Evolutionary conservation across 2,113 vertebrate species (phyloP).

Genomic region (Mustela lutreola): DNA sequence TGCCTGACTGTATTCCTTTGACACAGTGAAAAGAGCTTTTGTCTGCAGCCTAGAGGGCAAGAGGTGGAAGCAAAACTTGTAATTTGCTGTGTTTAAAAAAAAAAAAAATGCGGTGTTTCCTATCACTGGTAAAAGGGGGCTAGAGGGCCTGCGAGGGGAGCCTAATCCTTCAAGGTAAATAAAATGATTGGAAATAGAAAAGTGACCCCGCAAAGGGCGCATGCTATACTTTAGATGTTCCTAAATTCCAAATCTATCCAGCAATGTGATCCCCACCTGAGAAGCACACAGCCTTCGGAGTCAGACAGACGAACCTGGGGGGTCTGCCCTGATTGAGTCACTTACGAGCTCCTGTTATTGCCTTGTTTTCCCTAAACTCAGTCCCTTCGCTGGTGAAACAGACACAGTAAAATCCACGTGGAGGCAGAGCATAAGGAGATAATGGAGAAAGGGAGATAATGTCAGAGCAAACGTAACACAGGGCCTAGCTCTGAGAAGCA

Average conservation of each 20-base stretch:
- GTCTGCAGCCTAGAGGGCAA: constrained; percentile 62
- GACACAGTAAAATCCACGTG: background rate
- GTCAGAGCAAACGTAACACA: background rate
- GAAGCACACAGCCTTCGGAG: background rate
- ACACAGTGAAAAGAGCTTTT: constrained; percentile 80
- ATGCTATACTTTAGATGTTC: background rate
- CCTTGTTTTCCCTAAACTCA: background rate
- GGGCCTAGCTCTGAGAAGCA: background rate
- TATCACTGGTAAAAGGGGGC: background rate
- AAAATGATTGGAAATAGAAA: background rate
- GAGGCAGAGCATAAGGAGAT: background rate
- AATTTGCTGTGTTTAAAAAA: constrained; percentile 47
- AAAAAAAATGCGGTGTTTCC: background rate
- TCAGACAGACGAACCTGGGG: background rate
- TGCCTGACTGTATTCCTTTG: constrained; percentile 58
- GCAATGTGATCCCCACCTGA: background rate
- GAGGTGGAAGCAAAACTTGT: constrained; percentile 56
- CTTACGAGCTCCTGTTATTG: background rate
- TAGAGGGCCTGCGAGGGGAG: background rate
- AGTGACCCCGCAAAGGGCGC: background rate
- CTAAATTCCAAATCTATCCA: background rate
- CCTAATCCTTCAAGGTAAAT: constrained; percentile 24
- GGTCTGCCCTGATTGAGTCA: background rate
- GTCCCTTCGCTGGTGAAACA: background rate
- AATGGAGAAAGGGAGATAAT: background rate